phyloP scores from a whole-genome alignment of 2,797 vertebrate species.

The Emys orbicularis region DNA sequence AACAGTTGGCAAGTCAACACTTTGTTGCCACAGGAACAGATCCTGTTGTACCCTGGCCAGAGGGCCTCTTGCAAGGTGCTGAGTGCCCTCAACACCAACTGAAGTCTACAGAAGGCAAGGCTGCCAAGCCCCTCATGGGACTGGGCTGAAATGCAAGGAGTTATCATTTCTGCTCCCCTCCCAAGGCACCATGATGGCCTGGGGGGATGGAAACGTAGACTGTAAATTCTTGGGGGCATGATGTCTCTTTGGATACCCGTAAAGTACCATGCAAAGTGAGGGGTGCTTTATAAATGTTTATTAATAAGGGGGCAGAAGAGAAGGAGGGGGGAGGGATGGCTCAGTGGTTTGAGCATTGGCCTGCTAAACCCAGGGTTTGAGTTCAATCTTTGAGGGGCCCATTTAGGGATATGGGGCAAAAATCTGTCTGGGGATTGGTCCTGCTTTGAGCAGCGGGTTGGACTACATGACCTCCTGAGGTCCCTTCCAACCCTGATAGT shows the following conservation, averaged over 20 bases:
- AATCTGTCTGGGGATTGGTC: no score
- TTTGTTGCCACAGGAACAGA: not conserved
- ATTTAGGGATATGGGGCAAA: no score
- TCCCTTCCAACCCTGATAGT: no score
- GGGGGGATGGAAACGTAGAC: not conserved
- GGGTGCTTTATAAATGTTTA: conserved; percentile 28
- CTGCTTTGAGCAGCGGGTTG: no score
- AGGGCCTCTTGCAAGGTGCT: not conserved
- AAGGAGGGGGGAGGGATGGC: not conserved
- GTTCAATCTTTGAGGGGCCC: no score
- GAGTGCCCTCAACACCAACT: not conserved
- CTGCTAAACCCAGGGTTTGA: no score
- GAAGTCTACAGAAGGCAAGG: not conserved
- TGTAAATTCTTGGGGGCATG: not conserved
- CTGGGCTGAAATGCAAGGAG: not conserved
- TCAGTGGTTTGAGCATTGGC: no score
- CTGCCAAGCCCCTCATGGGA: not conserved
- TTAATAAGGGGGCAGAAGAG: conserved; percentile 18
- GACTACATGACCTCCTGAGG: no score
- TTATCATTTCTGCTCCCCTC: not conserved
- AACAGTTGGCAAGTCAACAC: not conserved
- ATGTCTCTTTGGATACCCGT: not conserved
- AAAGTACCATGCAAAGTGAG: not conserved
- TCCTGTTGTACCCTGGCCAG: no score
- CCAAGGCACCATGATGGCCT: accelerated